Evolutionary conservation across 2,113 vertebrate genomes (phyloP).

Genomic region (Notechis scutatus): DNA sequence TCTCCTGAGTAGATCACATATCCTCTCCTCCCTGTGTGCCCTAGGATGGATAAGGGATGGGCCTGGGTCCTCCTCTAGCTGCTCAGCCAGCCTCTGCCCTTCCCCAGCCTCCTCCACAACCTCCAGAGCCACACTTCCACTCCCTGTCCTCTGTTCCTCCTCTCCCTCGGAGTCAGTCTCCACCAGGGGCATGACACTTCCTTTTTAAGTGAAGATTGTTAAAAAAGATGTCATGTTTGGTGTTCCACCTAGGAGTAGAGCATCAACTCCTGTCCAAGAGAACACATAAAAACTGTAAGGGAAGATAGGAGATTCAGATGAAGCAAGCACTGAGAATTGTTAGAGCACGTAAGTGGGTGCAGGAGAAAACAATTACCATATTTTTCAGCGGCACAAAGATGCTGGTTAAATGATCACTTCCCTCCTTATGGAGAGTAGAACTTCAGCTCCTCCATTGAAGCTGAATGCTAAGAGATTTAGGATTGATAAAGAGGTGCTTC

Average conservation of each 20-base stretch:
- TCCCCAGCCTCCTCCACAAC: too few species aligned
- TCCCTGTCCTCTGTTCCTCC: too few species aligned
- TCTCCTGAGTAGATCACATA: too few species aligned
- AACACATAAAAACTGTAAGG: background rate
- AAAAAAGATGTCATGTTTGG: background rate
- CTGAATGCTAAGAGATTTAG: background rate
- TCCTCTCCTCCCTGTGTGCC: too few species aligned
- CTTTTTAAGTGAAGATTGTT: background rate
- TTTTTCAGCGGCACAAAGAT: background rate
- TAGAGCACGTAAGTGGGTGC: background rate
- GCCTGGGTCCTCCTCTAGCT: too few species aligned
- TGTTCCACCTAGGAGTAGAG: too few species aligned
- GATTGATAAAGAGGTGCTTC: background rate
- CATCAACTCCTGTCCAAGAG: background rate
- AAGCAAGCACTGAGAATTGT: background rate
- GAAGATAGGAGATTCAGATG: background rate
- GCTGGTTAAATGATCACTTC: background rate
- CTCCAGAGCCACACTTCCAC: too few species aligned
- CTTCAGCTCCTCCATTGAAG: background rate
- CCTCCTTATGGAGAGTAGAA: background rate
- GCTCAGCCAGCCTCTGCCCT: too few species aligned
- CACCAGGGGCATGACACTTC: too few species aligned
- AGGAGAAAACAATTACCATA: background rate
- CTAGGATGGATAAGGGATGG: too few species aligned
- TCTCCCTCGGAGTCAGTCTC: too few species aligned